phyloP scores from a whole-genome alignment of 2,797 vertebrate species.

The Somateria mollissima region DNA sequence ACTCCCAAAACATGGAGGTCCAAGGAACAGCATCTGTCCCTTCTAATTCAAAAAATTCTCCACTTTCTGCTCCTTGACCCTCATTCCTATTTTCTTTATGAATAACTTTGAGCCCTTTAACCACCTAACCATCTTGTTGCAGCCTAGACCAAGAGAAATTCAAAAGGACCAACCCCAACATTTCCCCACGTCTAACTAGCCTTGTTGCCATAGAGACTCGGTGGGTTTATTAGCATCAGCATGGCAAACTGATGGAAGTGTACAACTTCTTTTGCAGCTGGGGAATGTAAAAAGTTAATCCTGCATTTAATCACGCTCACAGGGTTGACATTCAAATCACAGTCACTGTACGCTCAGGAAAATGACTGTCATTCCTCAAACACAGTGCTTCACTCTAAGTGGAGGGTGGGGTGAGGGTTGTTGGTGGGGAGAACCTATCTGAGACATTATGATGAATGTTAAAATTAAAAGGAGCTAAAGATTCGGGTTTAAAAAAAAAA shows the following conservation, averaged over 20 bases:
- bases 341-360: conserved; percentile 57
- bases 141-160: conserved; percentile 3
- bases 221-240: conserved; percentile 53
- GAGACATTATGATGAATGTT: conserved; percentile 44
- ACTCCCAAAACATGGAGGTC: background rate
- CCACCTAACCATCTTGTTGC: background rate
- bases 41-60: background rate
- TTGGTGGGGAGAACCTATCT: background rate
- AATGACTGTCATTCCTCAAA: conserved; percentile 63
- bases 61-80: background rate
- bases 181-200: conserved; percentile 17
- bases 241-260: conserved; percentile 53
- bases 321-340: conserved; percentile 74
- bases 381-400: conserved; percentile 50
- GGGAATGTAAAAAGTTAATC: conserved; percentile 67
- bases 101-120: background rate
- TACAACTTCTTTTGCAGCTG: conserved; percentile 72
- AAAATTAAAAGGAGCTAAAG: conserved; percentile 37
- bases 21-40: background rate
- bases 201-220: conserved; percentile 58
- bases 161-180: background rate
- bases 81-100: background rate
- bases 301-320: conserved; percentile 56
- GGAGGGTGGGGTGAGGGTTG: background rate
- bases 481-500: background rate